Base-by-base conservation (phyloP, 2,113 vertebrate genomes). In the Vireo altiloquus region DNA sequence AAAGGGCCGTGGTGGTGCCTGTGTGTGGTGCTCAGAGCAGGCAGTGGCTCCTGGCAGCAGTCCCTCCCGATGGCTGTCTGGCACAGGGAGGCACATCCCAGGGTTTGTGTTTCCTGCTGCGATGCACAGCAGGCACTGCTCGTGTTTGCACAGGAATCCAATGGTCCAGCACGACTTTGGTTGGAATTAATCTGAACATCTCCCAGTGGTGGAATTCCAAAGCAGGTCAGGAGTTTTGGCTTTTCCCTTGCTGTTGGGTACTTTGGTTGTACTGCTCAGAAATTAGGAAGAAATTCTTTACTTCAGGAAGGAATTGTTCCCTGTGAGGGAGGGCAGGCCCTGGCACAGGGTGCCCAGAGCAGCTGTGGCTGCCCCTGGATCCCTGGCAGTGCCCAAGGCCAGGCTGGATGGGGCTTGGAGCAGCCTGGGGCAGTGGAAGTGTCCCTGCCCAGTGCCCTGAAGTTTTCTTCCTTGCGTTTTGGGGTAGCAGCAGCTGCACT, bases 111-210 rank as follows among this genome's bases (percentile, higher is more conserved):
- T 47, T 65, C 50, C 56, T 65, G 46, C n/a, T 33, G 1, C 27
- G 9, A 1, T 1, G 15, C 23, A 6, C 6, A 15, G 18, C 10
- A 56, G 13, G 14, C 4, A 16, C 13, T 2, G 1, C 37, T 20
- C 4, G 6, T 57, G 84, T 23, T 33, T 25, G 33, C 44, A 27
- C 68, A 44, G 53, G 3, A 27, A 27, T 9, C 8, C 59, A 2
- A 2, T 1, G 10, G 5, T 12, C 5, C 18, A 42, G 1, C 2
- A 0, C 4, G 40, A 19, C 3, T 54, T 40, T 27, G 30, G 2
- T 2, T 28, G 16, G 33, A 31, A 16, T 63, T 21, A 0, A 33
- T 28, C 40, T 16, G 5, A n/a, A 9, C 19, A 24, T 25, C 13
- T 54, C 31, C 35, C 39, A 11, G 30, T 5, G 35, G 17, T n/a